Conservation (phyloP, 2,888 invertebrate species). For the Drosophila buzzatii region DNA sequence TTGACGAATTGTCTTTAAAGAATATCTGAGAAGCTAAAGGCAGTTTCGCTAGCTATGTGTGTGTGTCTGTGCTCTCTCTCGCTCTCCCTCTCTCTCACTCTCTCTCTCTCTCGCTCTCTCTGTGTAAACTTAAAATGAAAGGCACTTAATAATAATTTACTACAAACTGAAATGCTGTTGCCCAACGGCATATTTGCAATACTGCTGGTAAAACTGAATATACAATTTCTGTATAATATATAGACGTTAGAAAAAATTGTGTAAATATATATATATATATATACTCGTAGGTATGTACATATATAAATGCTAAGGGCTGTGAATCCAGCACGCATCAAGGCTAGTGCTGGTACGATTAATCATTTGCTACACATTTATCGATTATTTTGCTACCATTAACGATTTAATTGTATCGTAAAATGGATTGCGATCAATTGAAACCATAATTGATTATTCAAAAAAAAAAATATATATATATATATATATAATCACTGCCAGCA, state of each 20-base stretch:
- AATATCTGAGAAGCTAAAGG: slow-evolving; percentile 31
- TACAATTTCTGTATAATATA: not conserved
- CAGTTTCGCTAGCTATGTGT: not conserved
- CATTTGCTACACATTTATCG: no score
- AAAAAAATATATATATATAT: no score
- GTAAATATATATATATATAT: not conserved
- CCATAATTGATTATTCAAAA: no score
- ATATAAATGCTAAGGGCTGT: not conserved
- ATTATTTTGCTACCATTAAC: no score
- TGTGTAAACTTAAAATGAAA: slow-evolving; percentile 55
- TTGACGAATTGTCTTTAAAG: slow-evolving; percentile 71
- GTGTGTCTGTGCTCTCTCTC: no score
- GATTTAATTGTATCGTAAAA: no score
- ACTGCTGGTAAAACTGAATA: not conserved
- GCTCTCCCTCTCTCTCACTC: no score
- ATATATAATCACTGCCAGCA: no score
- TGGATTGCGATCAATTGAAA: no score
- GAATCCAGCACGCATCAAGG: not conserved
- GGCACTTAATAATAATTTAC: slow-evolving; percentile 72
- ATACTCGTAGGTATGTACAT: no score
- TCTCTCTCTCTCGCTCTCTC: not conserved
- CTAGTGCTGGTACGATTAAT: no score
- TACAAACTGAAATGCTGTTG: slow-evolving; percentile 32
- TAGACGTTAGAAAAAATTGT: not conserved
- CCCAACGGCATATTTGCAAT: slow-evolving; percentile 22